phyloP scores from a whole-genome alignment of 2,113 vertebrate species.

The Corythoichthys haematopterus region DNA sequence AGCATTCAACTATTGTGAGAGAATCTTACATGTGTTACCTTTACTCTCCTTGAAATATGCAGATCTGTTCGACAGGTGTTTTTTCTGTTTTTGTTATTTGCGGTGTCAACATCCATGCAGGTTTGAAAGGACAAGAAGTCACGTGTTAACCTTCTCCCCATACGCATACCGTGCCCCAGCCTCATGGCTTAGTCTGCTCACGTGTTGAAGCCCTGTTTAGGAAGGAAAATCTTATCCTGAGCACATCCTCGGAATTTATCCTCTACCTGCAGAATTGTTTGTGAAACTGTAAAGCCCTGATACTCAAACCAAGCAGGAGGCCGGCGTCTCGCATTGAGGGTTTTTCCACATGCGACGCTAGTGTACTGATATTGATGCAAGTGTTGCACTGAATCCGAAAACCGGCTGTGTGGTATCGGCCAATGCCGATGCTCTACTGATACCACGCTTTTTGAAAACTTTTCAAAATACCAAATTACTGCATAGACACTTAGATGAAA shows the following conservation, averaged over 20 bases:
- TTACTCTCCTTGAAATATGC: conserved; percentile 97
- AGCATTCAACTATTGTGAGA: conserved; percentile 40
- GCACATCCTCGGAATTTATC: conserved; percentile 20
- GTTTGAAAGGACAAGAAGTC: conserved; percentile 94
- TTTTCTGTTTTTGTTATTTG: conserved; percentile 78
- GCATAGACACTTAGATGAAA: no score
- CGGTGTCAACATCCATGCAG: conserved; percentile 96
- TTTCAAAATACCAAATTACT: no score
- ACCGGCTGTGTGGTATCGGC: no score
- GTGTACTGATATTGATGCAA: conserved; percentile 28
- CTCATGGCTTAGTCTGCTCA: conserved; percentile 84
- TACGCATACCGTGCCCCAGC: conserved; percentile 64
- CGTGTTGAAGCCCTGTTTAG: conserved; percentile 53
- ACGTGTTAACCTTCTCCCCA: conserved; percentile 47
- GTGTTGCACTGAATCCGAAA: no score
- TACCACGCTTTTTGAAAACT: no score
- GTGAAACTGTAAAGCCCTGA: conserved; percentile 17
- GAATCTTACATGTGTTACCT: conserved; percentile 59
- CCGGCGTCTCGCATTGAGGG: conserved; percentile 18
- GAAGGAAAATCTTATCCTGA: not conserved
- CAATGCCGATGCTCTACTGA: no score
- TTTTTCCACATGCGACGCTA: conserved; percentile 35
- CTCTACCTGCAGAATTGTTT: conserved; percentile 47
- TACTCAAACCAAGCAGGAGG: conserved; percentile 10
- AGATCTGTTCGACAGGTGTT: conserved; percentile 98